Conservation (phyloP, 2,113 vertebrate species). For the Pangasianodon hypophthalmus region DNA sequence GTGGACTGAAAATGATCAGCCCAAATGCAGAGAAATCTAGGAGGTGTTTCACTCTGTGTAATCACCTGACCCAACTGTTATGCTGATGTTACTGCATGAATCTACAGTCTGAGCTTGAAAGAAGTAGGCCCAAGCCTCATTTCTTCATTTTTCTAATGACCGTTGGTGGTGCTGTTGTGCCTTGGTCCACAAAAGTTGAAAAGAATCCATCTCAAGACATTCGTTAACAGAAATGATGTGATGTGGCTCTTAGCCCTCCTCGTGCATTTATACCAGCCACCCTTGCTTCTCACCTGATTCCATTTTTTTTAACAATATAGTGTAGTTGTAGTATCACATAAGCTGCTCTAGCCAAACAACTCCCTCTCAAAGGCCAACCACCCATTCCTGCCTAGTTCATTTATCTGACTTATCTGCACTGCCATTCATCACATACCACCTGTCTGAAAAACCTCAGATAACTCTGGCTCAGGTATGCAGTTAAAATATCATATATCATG, state of each 20-base stretch:
- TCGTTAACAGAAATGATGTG: background rate
- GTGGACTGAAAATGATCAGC: background rate
- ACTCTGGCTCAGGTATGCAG: background rate
- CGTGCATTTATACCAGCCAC: too few relatives aligned
- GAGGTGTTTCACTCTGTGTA: background rate
- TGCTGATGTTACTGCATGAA: background rate
- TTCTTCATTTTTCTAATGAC: background rate
- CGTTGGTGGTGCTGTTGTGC: background rate
- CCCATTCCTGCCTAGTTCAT: conserved; percentile 42
- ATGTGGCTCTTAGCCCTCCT: background rate
- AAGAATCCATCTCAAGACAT: background rate
- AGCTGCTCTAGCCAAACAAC: background rate
- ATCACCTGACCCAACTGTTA: too few relatives aligned
- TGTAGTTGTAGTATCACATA: background rate
- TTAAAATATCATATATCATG: background rate
- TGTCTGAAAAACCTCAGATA: conserved; percentile 1
- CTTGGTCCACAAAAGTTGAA: background rate
- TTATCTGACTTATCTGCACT: conserved; percentile 47
- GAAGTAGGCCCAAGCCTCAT: background rate
- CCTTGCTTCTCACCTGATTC: background rate
- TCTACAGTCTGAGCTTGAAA: background rate
- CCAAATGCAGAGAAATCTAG: background rate
- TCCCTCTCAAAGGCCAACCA: conserved; percentile 53
- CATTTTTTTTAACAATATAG: background rate
- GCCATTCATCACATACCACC: conserved; percentile 16